Conservation (phyloP, 1,140 invertebrate genomes). For the Zeugodacus cucurbitae region DNA sequence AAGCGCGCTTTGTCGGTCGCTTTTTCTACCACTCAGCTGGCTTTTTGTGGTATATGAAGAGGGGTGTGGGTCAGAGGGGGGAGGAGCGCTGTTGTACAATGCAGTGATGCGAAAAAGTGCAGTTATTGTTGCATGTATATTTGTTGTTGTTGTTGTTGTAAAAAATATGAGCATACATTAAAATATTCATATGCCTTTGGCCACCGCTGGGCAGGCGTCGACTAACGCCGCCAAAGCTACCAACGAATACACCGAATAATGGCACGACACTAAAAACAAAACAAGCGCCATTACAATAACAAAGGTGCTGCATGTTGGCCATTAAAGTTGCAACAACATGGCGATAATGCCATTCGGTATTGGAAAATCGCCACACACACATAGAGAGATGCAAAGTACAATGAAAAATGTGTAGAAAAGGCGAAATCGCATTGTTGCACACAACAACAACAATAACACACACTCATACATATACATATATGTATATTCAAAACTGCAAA, state of each 20-base stretch:
- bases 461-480: neutral
- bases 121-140: neutral
- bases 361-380: neutral
- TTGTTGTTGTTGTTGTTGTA: neutral
- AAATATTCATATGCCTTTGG: conserved; percentile 33
- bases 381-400: neutral
- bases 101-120: neutral
- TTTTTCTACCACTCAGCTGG: neutral
- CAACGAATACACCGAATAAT: neutral
- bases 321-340: conserved; percentile 12
- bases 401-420: conserved; percentile 2
- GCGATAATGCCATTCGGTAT: neutral
- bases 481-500: neutral
- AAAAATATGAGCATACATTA: conserved; percentile 37
- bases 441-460: neutral
- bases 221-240: neutral
- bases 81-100: neutral
- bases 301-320: neutral
- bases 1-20: conserved; percentile 21
- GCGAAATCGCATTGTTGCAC: neutral
- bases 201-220: neutral
- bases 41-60: neutral
- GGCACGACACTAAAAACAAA: neutral
- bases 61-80: neutral
- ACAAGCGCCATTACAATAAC: neutral